A percentile compares a stretch with the other conserved stretches of the same genome.
Conservation (phyloP, 2,888 invertebrate species). For the Phlogophora meticulosa region DNA sequence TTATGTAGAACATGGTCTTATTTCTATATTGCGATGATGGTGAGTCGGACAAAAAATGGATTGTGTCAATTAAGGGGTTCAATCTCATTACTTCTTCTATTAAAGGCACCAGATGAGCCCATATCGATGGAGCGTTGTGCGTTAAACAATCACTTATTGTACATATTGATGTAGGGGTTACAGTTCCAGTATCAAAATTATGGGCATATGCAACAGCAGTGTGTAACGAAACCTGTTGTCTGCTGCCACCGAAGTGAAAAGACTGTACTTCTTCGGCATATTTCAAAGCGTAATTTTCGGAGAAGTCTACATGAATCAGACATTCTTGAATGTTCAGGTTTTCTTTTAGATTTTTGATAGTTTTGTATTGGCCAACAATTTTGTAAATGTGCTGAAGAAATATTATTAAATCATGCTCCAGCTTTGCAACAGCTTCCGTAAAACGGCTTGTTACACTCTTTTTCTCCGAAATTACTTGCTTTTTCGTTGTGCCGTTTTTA, state of each 20-base stretch:
- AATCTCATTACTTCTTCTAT: not conserved
- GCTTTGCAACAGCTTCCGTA: not conserved
- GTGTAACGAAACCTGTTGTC: constrained; percentile 57
- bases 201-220: constrained; percentile 58
- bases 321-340: constrained; percentile 39
- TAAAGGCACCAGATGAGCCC: constrained; percentile 18
- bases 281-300: constrained; percentile 60
- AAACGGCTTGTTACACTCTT: not conserved
- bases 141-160: constrained; percentile 9
- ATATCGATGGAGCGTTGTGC: constrained; percentile 17
- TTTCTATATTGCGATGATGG: constrained; percentile 55
- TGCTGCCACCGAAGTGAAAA: constrained; percentile 60
- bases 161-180: constrained; percentile 31
- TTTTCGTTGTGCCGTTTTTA: constrained; percentile 1
- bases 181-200: constrained; percentile 30
- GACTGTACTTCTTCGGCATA: constrained; percentile 58
- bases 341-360: constrained; percentile 30
- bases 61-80: constrained; percentile 15
- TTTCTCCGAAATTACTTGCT: constrained; percentile 3
- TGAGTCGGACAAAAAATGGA: constrained; percentile 51
- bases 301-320: constrained; percentile 58
- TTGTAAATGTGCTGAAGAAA: constrained; percentile 2
- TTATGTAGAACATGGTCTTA: constrained; percentile 51
- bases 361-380: constrained; percentile 15
- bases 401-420: constrained; percentile 3